Evolutionary conservation across 2,888 invertebrate species (phyloP).

Genomic region (Tyria jacobaeae): DNA sequence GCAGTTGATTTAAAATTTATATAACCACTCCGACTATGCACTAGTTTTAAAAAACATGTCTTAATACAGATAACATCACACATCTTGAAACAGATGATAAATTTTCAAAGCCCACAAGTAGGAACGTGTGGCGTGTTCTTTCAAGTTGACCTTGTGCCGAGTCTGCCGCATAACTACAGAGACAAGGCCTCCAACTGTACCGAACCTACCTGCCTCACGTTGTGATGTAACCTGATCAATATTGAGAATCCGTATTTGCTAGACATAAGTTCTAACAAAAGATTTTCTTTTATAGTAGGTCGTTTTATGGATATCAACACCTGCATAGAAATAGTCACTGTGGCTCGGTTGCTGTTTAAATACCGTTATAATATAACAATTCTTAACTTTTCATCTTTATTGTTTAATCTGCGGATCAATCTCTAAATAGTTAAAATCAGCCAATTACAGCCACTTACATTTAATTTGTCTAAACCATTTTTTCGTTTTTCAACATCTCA

Average conservation of each 20-base stretch:
- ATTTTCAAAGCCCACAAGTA: not conserved
- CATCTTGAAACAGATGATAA: not conserved
- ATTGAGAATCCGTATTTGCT: conserved; percentile 8
- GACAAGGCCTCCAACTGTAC: conserved; percentile 29
- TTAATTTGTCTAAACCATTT: too few relatives aligned
- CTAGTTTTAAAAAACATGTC: too few relatives aligned
- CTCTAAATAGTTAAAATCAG: too few relatives aligned
- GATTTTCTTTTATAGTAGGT: not conserved
- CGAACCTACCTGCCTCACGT: conserved; percentile 28
- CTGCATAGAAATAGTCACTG: too few relatives aligned
- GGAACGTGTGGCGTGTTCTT: not conserved
- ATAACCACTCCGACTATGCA: too few relatives aligned
- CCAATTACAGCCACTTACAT: too few relatives aligned
- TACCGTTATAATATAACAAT: not conserved
- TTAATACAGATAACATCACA: not conserved
- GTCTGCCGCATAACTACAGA: conserved; percentile 18
- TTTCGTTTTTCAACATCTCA: too few relatives aligned
- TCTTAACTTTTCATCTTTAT: not conserved
- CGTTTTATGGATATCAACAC: not conserved
- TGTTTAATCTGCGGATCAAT: not conserved
- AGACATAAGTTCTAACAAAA: not conserved
- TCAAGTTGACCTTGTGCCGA: conserved; percentile 32
- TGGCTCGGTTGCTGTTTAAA: not conserved
- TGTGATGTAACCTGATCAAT: conserved; percentile 35
- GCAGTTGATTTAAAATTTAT: too few relatives aligned